These are phyloP conservation scores for Pseudopodoces humilis DNA, from an alignment of 2,113 vertebrate species.

Conservation along the genomic window DNA sequence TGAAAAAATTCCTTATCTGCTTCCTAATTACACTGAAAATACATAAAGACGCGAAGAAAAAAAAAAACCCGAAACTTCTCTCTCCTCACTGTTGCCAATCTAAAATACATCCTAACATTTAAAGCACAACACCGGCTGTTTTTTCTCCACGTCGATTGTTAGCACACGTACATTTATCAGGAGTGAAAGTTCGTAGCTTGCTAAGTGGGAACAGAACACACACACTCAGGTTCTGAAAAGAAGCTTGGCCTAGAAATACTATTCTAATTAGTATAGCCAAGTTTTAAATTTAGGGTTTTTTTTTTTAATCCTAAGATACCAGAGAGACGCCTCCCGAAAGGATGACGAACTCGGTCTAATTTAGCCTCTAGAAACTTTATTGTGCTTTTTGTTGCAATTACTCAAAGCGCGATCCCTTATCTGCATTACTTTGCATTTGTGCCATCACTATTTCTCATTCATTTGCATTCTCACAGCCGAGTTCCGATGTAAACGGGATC, in stretches of 20 bases:
- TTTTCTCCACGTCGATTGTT: not conserved
- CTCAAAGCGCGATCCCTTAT: not conserved
- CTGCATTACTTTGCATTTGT: not conserved
- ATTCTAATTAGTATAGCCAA: not conserved
- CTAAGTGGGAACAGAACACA: not conserved
- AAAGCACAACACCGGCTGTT: not conserved
- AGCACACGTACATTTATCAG: not conserved
- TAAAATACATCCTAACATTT: not conserved
- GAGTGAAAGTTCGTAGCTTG: not conserved
- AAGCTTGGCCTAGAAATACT: not conserved
- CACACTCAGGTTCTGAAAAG: not conserved
- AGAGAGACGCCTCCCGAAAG: not conserved
- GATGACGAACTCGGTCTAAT: not conserved
- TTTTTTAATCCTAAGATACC: not conserved
- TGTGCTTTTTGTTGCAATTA: not conserved
- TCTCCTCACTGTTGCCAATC: not conserved
- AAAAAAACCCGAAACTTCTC: not conserved
- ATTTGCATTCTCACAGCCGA: not conserved
- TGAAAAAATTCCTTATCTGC: conserved; percentile 44
- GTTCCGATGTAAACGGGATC: not conserved
- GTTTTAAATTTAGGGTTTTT: not conserved
- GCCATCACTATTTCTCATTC: not conserved
- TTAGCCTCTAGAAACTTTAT: not conserved
- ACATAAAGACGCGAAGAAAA: not conserved
- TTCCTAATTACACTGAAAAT: conserved; percentile 48